phyloP scores from a whole-genome alignment of 2,888 invertebrate species.

The Ennomos erosarius region DNA sequence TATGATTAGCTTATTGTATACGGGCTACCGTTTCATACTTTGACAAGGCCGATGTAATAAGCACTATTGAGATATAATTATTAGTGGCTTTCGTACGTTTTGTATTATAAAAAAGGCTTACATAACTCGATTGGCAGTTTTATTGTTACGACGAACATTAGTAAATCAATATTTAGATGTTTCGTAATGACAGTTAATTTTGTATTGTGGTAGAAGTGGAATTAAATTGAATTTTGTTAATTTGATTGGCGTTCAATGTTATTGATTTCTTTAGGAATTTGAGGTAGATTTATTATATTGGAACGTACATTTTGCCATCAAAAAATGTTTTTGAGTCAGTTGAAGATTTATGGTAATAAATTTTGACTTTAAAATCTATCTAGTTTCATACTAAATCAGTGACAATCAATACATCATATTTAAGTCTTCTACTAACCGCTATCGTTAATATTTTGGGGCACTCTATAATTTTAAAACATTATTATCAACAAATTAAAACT shows the following conservation, averaged over 20 bases:
- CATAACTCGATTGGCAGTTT: constrained; percentile 47
- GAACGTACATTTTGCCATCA: no score
- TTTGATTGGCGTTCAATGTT: constrained; percentile 25
- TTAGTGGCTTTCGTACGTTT: constrained; percentile 52
- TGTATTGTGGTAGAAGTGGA: constrained; percentile 24
- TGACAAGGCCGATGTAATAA: constrained; percentile 73
- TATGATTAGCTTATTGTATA: constrained; percentile 78
- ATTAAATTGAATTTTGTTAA: constrained; percentile 27
- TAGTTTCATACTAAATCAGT: no score
- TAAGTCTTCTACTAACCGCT: no score
- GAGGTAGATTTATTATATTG: no score
- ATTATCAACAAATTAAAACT: constrained; percentile 1
- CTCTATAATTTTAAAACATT: background rate
- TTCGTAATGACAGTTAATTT: constrained; percentile 29
- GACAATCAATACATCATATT: no score
- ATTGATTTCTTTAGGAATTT: constrained; percentile 14
- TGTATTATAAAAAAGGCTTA: constrained; percentile 51
- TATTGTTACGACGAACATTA: constrained; percentile 33
- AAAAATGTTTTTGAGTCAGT: no score
- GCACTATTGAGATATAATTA: constrained; percentile 67
- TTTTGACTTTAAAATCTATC: no score
- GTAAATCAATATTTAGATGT: constrained; percentile 23
- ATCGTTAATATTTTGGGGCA: no score
- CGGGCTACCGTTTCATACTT: constrained; percentile 73
- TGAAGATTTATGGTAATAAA: no score